These are phyloP conservation scores for Leuciscus idus DNA, from an alignment of 2,113 vertebrate genomes.

Conservation along the genomic window DNA sequence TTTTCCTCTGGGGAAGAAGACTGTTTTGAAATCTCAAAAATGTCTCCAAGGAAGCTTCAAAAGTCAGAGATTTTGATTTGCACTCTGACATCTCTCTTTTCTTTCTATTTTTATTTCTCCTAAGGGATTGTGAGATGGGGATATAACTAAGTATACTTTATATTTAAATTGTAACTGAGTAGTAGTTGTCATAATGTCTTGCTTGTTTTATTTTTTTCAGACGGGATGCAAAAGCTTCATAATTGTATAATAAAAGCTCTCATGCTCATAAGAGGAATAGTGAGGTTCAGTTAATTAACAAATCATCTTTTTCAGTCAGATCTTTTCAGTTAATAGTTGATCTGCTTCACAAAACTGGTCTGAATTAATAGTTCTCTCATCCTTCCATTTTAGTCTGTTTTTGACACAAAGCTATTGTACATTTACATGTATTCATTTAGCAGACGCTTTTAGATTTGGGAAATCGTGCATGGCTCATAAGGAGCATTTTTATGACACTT, in stretches of 20 bases:
- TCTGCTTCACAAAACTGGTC: no score
- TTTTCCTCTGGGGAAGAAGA: background rate
- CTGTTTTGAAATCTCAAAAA: background rate
- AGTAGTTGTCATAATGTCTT: background rate
- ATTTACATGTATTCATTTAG: no score
- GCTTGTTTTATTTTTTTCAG: no score
- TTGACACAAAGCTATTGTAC: background rate
- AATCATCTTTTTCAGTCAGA: no score
- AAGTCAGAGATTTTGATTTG: conserved; percentile 2
- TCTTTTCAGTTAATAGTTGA: no score
- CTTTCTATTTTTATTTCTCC: background rate
- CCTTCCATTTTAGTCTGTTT: background rate
- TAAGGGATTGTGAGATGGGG: background rate
- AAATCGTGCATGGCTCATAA: background rate
- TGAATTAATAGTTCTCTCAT: background rate
- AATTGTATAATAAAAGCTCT: no score
- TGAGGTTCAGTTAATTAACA: no score
- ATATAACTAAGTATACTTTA: background rate
- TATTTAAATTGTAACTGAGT: background rate
- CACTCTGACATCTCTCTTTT: background rate
- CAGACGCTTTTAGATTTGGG: background rate
- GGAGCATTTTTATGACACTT: background rate
- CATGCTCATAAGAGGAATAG: no score
- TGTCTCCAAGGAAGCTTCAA: background rate
- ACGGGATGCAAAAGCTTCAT: no score